phyloP scores from a whole-genome alignment of 2,113 vertebrate species.

The Cacatua alba region DNA sequence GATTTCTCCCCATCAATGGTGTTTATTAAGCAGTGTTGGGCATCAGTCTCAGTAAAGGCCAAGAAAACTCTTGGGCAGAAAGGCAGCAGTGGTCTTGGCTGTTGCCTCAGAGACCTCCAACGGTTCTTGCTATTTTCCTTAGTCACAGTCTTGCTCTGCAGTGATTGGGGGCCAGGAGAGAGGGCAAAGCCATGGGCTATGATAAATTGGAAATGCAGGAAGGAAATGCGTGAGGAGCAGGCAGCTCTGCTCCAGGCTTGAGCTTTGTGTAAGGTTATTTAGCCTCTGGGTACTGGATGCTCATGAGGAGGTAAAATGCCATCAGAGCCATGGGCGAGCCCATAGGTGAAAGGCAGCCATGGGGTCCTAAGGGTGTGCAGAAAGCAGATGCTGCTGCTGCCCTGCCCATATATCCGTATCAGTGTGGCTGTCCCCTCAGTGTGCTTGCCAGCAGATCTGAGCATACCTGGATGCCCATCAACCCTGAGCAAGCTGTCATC shows the following conservation, averaged over 20 bases:
- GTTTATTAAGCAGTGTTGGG: neutral
- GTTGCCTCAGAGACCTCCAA: neutral
- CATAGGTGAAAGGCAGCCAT: fast-evolving
- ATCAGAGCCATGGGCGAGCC: fast-evolving
- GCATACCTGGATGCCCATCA: neutral
- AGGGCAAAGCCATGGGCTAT: neutral
- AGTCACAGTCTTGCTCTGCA: neutral
- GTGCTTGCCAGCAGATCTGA: neutral
- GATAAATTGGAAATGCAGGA: constrained; percentile 2
- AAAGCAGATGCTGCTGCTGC: neutral
- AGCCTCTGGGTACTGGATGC: neutral
- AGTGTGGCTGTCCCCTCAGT: fast-evolving
- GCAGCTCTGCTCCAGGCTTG: neutral
- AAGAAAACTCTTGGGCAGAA: neutral
- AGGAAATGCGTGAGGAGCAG: neutral
- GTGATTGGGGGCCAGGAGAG: constrained; percentile 31
- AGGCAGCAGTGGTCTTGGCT: neutral
- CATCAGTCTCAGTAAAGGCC: neutral
- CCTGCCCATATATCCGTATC: fast-evolving
- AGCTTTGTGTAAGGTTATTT: neutral
- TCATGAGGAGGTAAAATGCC: neutral
- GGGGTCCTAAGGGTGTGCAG: neutral
- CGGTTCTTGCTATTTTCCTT: neutral
- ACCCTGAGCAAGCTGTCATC: fast-evolving
- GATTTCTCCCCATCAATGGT: neutral